Evolutionary conservation across 2,888 invertebrate genomes (phyloP).

Genomic region (Acleris sparsana): DNA sequence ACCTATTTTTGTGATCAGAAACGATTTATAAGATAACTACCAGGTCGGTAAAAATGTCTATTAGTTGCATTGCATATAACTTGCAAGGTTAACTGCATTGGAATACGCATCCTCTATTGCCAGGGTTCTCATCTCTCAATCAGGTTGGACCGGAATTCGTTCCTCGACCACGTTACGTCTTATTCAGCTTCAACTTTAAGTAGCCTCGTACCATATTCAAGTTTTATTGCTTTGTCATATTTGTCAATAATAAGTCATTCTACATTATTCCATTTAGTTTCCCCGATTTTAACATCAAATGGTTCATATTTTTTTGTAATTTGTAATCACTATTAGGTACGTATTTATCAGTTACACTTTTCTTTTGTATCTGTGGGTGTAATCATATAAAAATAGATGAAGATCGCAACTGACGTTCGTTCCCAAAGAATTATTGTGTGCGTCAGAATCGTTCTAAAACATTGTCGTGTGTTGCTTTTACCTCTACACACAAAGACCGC

Average conservation of each 20-base stretch:
- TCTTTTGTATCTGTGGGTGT: no score
- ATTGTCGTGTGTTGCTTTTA: no score
- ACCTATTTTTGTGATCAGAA: no score
- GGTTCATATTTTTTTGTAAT: no score
- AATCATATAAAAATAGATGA: no score
- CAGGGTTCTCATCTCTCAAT: constrained; percentile 7
- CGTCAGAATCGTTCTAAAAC: no score
- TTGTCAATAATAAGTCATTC: background rate
- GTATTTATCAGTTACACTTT: no score
- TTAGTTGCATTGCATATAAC: background rate
- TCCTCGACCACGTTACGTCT: background rate
- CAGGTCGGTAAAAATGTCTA: background rate
- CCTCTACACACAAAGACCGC: no score
- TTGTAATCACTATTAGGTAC: no score
- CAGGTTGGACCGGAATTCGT: constrained; percentile 6
- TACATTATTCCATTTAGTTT: background rate
- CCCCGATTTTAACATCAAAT: background rate
- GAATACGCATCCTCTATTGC: constrained; percentile 4
- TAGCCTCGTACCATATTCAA: background rate
- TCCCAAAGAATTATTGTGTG: no score
- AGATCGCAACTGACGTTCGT: no score
- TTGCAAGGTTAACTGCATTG: constrained; percentile 16
- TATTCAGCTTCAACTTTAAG: background rate
- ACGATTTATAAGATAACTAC: no score
- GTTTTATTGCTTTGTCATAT: background rate